Evolutionary conservation across 2,797 vertebrate species (phyloP), one percentile per base, ranked within the genome.

Genomic region (Fistularia tabacaria): DNA sequence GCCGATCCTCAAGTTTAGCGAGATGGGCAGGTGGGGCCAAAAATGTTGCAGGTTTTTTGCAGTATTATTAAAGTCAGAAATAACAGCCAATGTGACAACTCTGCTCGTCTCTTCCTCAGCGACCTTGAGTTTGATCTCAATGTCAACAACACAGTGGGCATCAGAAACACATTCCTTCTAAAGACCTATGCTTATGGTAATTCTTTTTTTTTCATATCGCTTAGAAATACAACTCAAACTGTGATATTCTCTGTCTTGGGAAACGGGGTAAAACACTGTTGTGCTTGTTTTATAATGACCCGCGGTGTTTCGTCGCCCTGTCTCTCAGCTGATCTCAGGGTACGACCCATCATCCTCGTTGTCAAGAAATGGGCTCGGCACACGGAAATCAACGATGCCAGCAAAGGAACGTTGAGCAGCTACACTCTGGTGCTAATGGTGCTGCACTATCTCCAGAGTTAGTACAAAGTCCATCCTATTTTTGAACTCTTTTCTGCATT

Each of bases 361-460:
- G 64, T 97, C 73, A 99, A 99, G 91, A 96, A 94, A 76, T 99
- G 97, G 97, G 97, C 97, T 1, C 81, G 80, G 61, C 90, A 94
- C 76, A 88, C 87, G 79, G 77, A 89, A 0, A 97, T 99, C 85
- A 99, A 99, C 42, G 93, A 99, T 67, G 96, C 97, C 80, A 99
- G 96, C 85, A 94, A 93, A 70, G 97, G 96, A 81, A 99, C 97
- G 41, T 88, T 99, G 73, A 99, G 62, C 92, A 99, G 96, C 90
- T 99, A 99, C 81, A 92, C 94, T 54, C 91, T 99, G 72, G 94
- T 93, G 49, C 87, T 99, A 85, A 95, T 99, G 97, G 93, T 94
- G 81, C 90, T 99, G 81, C 93, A 98, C 91, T 99, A 94, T 88
- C 94, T 99, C 87, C 97, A 99, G 89, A 97, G 97, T 98, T 87